A percentile compares a stretch with the other conserved stretches of the same genome.
These are phyloP conservation scores for Scaptomyza tumidula DNA, from an alignment of 2,888 invertebrate species.

Conservation along the genomic window DNA sequence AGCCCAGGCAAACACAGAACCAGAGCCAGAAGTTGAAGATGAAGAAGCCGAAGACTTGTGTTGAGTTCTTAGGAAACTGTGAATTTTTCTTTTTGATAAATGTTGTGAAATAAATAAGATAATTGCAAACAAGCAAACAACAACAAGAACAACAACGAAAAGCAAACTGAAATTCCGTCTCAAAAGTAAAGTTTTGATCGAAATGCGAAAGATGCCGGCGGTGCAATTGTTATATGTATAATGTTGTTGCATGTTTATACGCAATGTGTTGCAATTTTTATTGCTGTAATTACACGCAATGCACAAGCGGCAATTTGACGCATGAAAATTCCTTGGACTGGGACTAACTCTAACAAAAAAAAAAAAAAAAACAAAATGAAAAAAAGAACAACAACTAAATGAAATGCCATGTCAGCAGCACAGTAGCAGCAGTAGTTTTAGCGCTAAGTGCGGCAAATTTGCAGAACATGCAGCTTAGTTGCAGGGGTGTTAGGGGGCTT, in stretches of 20 bases:
- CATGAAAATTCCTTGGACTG: constrained; percentile 71
- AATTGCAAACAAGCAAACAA: constrained; percentile 49
- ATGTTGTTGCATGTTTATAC: constrained; percentile 71
- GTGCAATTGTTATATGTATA: not conserved
- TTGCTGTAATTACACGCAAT: constrained; percentile 77
- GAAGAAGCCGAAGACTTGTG: constrained; percentile 12
- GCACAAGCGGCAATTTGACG: constrained; percentile 74
- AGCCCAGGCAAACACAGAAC: constrained; percentile 10
- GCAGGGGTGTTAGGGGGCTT: not conserved
- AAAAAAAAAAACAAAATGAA: not conserved
- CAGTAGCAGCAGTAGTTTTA: constrained; percentile 30
- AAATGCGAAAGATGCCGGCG: constrained; percentile 9
- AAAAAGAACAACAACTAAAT: constrained; percentile 38
- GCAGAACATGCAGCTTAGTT: constrained; percentile 41
- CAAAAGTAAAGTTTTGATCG: constrained; percentile 17
- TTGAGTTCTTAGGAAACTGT: constrained; percentile 53
- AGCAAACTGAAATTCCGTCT: constrained; percentile 20
- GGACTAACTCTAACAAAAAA: constrained; percentile 1
- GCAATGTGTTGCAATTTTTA: constrained; percentile 79
- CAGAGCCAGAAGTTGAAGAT: not conserved
- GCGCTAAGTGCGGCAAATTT: constrained; percentile 70
- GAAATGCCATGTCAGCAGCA: constrained; percentile 56
- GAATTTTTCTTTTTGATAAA: constrained; percentile 74
- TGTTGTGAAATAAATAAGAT: constrained; percentile 71
- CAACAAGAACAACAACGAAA: constrained; percentile 19